phyloP scores from a whole-genome alignment of 2,888 invertebrate genomes.

The Pediacus dermestoides region DNA sequence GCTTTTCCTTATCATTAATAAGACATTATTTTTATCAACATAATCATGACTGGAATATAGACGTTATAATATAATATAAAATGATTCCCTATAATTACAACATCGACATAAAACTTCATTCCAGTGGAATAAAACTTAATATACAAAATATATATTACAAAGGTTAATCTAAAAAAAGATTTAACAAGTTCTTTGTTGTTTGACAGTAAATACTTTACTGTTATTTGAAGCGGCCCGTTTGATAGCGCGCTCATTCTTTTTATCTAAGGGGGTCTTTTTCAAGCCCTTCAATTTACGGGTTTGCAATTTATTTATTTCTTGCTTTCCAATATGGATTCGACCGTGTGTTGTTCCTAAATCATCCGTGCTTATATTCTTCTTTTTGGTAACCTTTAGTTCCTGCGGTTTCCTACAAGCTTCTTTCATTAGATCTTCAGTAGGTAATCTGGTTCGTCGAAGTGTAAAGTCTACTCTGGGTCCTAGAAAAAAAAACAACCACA shows the following conservation, averaged over 20 bases:
- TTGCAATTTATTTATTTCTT: conserved; percentile 79
- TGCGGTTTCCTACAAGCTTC: conserved; percentile 77
- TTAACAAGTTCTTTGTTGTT: too few relatives aligned
- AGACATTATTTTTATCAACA: too few relatives aligned
- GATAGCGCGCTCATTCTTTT: conserved; percentile 53
- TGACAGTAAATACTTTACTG: too few relatives aligned
- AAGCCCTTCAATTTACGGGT: conserved; percentile 89
- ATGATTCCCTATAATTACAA: too few relatives aligned
- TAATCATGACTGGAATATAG: too few relatives aligned
- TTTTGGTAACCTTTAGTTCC: conserved; percentile 72
- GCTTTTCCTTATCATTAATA: too few relatives aligned
- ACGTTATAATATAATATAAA: too few relatives aligned
- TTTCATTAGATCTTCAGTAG: conserved; percentile 85
- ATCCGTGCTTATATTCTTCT: conserved; percentile 89
- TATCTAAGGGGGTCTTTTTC: conserved; percentile 69
- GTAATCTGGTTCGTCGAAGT: conserved; percentile 81
- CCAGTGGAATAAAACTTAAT: too few relatives aligned
- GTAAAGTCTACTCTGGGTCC: conserved; percentile 88
- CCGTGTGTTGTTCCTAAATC: conserved; percentile 86
- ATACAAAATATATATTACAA: too few relatives aligned
- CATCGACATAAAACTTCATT: too few relatives aligned
- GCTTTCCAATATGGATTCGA: conserved; percentile 88
- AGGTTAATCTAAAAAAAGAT: too few relatives aligned
- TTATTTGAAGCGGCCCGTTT: too few relatives aligned
- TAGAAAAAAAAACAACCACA: conserved; percentile 45